A percentile compares a stretch with the other conserved stretches of the same genome.
These are phyloP conservation scores for Drosophila borealis DNA, from an alignment of 2,888 invertebrate species.

Conservation along the genomic window DNA sequence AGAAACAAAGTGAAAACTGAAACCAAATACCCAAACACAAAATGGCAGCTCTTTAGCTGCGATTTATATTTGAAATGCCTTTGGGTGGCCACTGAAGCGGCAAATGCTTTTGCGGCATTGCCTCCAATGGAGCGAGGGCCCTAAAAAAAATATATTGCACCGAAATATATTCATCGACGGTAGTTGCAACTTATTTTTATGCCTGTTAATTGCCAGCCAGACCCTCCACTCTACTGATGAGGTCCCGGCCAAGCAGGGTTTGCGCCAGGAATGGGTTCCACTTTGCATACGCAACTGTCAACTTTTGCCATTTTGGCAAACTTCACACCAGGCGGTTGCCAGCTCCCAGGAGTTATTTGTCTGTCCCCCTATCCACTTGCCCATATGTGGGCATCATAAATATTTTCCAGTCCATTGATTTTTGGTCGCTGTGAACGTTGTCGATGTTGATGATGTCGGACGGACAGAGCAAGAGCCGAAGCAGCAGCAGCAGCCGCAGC, in stretches of 20 bases:
- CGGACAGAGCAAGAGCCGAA: conserved; percentile 3
- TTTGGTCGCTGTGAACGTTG: conserved; percentile 70
- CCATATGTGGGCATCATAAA: conserved; percentile 73
- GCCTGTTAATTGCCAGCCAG: conserved; percentile 62
- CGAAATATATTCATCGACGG: conserved; percentile 59
- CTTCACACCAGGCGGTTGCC: conserved; percentile 59
- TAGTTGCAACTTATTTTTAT: conserved; percentile 72
- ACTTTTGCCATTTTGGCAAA: conserved; percentile 74
- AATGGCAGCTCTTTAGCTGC: conserved; percentile 50
- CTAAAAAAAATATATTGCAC: conserved; percentile 43
- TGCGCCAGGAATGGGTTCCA: conserved; percentile 2
- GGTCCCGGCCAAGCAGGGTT: background rate
- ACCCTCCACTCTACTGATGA: background rate
- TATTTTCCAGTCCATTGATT: conserved; percentile 79
- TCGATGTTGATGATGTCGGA: conserved; percentile 69
- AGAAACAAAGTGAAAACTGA: conserved; percentile 46
- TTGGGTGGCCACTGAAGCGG: conserved; percentile 66
- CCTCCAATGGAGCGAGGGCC: conserved; percentile 15
- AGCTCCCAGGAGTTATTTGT: conserved; percentile 20
- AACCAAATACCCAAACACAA: conserved; percentile 59
- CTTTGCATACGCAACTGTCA: conserved; percentile 74
- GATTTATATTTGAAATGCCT: conserved; percentile 69
- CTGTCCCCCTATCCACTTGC: background rate
- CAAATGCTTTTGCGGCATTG: conserved; percentile 68
- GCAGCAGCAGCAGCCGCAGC: conserved; percentile 6